phyloP scores from a whole-genome alignment of 2,888 invertebrate genomes.

The Mantis religiosa region DNA sequence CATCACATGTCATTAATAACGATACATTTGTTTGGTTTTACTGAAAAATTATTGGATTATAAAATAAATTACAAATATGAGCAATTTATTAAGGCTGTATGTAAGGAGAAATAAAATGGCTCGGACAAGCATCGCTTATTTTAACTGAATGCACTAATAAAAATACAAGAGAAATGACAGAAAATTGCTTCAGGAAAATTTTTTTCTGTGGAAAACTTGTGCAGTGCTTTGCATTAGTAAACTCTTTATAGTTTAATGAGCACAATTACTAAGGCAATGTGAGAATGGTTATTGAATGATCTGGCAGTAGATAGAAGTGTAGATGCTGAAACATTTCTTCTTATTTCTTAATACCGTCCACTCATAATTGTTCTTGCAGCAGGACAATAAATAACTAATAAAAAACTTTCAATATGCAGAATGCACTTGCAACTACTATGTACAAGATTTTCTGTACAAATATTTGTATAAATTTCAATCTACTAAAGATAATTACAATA shows the following conservation, averaged over 20 bases:
- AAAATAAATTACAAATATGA: not conserved
- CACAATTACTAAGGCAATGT: conserved; percentile 11
- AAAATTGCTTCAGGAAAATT: not conserved
- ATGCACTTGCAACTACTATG: not conserved
- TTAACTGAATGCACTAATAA: not conserved
- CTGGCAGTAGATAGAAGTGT: conserved; percentile 7
- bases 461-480: conserved; percentile 2
- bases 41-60: not conserved
- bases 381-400: not conserved
- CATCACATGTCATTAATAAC: not conserved
- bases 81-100: not conserved
- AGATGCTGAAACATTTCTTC: not conserved
- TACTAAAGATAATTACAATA: not conserved
- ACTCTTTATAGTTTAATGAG: not conserved
- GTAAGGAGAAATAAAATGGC: not conserved
- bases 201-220: not conserved
- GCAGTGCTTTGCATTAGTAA: not conserved
- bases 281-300: conserved; percentile 1
- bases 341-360: not conserved
- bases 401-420: not conserved
- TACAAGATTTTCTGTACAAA: not conserved
- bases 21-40: not conserved
- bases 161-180: not conserved
- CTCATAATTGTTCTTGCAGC: not conserved
- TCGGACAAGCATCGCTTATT: not conserved